Evolutionary conservation across 1,140 invertebrate genomes (phyloP), one percentile per base, ranked within the genome.

Genomic region (Pinna nobilis): DNA sequence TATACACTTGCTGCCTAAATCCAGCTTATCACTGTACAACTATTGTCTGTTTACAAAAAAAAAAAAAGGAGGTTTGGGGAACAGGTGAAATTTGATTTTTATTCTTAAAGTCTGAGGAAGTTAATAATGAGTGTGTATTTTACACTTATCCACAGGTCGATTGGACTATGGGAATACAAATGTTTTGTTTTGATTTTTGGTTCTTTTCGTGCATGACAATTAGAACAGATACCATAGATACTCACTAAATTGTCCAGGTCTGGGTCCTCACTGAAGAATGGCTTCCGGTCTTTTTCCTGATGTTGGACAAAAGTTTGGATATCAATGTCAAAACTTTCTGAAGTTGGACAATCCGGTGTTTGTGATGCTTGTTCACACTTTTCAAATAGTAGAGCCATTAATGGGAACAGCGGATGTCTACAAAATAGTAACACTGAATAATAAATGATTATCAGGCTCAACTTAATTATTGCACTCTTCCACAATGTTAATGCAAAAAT

Each of bases 161-260:
- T n/a, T n/a, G n/a, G n/a, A n/a, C n/a, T n/a, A n/a, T n/a, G n/a
- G n/a, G n/a, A n/a, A n/a, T n/a, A n/a, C n/a, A n/a, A n/a, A n/a
- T n/a, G n/a, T n/a, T n/a, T n/a, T n/a, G n/a, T n/a, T n/a, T n/a
- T n/a, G n/a, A n/a, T n/a, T n/a, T n/a, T n/a, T n/a, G n/a, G n/a
- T n/a, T n/a, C n/a, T n/a, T n/a, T n/a, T n/a, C n/a, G n/a, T n/a
- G n/a, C n/a, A n/a, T n/a, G 9, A 25, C 2, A 28, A 5, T 51
- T 51, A 28, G 0, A 51, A 51, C 3, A 25, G 11, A 15, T 33
- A 18, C 20, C 20, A 44, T 51, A 15, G n/a, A 51, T 37, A 89
- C 92, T 88, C 90, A 96, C 95, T 92, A 98, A 92, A 79, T 94
- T 94, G 91, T 98, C 96, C 69, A 97, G 94, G 92, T 98, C 96